Evolutionary conservation across 2,888 invertebrate genomes (phyloP), one percentile per base, ranked within the genome.

Genomic region (Xylocampa areola): DNA sequence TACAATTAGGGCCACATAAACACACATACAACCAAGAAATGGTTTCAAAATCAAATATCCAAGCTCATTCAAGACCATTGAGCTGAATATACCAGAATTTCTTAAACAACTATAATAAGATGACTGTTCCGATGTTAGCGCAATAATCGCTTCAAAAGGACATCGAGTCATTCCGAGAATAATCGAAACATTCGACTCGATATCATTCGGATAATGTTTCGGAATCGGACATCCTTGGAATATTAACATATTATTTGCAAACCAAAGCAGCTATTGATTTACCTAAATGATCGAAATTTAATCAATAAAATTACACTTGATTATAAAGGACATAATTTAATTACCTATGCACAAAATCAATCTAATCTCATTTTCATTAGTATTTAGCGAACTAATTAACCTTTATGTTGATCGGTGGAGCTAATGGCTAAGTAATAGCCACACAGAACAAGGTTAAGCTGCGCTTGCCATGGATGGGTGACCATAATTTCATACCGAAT

Each of bases 171-270:
- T 36, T 44, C 48, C 23, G 43, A 13, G 43, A 37, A 55, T 33
- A 33, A 39, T 48, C 29, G 21, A 32, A 33, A 48, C 30, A 43
- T 35, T 53, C 33, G 37, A 39, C 8, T 44, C 23, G 23, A 44
- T 44, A 23, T 25, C 43, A 5, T 14, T 21, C 21, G 7, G 33
- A 13, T 40, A 44, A 35, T 7, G 54, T 54, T 67, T 54, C 43
- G 30, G 14, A 53, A 61, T 45, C 44, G 41, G 32, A 36, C 6
- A 52, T 67, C 68, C 66, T 67, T 63, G 63, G 8, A 16, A 37
- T 13, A 48, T 59, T 47, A 35, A 40, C 33, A 47, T 47, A 35
- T 16, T n/a, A 47, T 68, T 48, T 54, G 39, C 23, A 60, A 65
- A 59, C 19, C 41, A 45, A 59, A 58, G 2, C 13, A 25, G 14